These are phyloP conservation scores for Protosalanx chinensis DNA, from an alignment of 2,797 vertebrate genomes.

Conservation along the genomic window DNA sequence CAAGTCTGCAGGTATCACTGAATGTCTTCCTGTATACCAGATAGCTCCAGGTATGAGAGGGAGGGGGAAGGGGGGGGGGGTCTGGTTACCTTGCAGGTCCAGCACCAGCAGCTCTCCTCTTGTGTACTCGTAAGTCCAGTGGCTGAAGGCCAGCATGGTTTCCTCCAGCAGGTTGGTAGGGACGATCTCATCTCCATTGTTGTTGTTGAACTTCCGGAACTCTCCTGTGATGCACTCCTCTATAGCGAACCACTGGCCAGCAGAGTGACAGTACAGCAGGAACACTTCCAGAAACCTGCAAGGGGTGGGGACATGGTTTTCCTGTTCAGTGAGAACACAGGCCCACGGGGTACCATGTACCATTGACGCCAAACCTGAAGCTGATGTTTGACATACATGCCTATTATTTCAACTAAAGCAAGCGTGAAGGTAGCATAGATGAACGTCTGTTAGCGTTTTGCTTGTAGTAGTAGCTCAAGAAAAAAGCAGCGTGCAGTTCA, in stretches of 20 bases:
- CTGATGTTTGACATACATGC: no score
- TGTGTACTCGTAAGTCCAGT: slow-evolving; percentile 97
- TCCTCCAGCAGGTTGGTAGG: slow-evolving; percentile 95
- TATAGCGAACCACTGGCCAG: slow-evolving; percentile 98
- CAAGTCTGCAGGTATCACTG: not conserved
- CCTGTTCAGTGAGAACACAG: no score
- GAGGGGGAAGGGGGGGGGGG: not conserved
- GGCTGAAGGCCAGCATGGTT: slow-evolving; percentile 98
- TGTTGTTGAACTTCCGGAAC: slow-evolving; percentile 98
- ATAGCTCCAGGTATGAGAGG: not conserved
- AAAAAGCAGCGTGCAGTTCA: not conserved
- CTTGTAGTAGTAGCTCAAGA: no score
- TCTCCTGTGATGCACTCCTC: slow-evolving; percentile 98
- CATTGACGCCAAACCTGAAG: not conserved
- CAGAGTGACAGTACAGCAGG: slow-evolving; percentile 95
- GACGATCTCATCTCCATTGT: slow-evolving; percentile 97
- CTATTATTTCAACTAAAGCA: no score
- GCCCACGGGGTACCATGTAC: not conserved
- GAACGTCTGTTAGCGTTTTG: no score
- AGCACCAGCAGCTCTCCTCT: slow-evolving; percentile 92
- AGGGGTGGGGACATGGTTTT: no score
- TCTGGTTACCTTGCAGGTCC: slow-evolving; percentile 88
- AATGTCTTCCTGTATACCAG: no score
- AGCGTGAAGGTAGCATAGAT: no score
- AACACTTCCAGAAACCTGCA: slow-evolving; percentile 95